Percentiles rank a stretch among this genome's conserved stretches.
These are phyloP conservation scores for Enteromius radiatus DNA, from an alignment of 2,797 vertebrate species.

Conservation along the genomic window DNA sequence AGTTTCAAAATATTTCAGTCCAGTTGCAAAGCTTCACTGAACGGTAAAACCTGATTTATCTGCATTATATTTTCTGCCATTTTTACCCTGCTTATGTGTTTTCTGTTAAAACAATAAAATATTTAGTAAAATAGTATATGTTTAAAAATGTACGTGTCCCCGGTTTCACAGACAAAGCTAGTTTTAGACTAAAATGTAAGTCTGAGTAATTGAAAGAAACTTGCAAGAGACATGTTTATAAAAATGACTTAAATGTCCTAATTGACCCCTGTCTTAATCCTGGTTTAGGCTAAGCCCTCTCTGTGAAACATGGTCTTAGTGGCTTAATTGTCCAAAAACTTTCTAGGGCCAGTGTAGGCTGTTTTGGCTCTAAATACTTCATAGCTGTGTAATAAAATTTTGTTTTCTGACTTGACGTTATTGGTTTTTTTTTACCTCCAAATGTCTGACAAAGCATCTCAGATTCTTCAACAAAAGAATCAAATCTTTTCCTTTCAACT, in stretches of 20 bases:
- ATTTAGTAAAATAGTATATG: neutral
- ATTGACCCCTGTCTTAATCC: too few relatives aligned
- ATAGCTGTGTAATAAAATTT: neutral
- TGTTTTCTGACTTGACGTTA: neutral
- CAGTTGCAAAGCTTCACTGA: neutral
- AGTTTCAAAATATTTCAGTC: neutral
- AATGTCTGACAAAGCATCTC: slow-evolving; percentile 59
- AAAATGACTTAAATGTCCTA: too few relatives aligned
- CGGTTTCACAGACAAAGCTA: too few relatives aligned
- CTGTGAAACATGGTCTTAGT: neutral
- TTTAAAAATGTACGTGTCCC: neutral
- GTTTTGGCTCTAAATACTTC: neutral
- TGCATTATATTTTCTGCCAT: neutral
- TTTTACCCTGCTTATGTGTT: neutral
- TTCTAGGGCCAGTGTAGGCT: neutral
- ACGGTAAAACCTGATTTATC: neutral
- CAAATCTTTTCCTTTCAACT: slow-evolving; percentile 80
- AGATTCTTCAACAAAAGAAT: slow-evolving; percentile 77
- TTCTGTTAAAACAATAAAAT: neutral
- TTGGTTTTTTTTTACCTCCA: neutral
- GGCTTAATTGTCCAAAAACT: neutral
- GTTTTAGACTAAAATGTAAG: too few relatives aligned
- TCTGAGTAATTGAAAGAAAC: too few relatives aligned
- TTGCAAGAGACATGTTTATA: too few relatives aligned
- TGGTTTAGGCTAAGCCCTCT: too few relatives aligned